These are phyloP conservation scores for Spodoptera littoralis DNA, from an alignment of 2,888 invertebrate genomes.

Conservation along the genomic window DNA sequence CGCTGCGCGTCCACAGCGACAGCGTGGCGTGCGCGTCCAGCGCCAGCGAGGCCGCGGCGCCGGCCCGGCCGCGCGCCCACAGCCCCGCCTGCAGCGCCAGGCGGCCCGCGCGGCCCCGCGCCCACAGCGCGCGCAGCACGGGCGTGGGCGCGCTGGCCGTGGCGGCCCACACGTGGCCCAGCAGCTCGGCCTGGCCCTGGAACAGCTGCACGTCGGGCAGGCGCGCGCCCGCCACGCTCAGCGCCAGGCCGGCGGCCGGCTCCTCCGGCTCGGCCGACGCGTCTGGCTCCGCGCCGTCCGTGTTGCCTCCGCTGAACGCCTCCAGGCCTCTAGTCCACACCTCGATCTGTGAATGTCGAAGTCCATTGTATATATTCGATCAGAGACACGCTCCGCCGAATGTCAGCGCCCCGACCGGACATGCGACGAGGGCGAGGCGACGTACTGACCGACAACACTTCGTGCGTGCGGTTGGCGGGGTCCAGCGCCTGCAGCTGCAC, in stretches of 20 bases:
- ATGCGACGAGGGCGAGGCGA: background rate
- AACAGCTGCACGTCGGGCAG: conserved; percentile 63
- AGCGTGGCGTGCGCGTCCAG: conserved; percentile 54
- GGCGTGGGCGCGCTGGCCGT: conserved; percentile 71
- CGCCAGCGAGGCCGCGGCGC: conserved; percentile 51
- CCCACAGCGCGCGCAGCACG: conserved; percentile 68
- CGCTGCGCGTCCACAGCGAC: conserved; percentile 54
- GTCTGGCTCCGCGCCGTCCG: conserved; percentile 27
- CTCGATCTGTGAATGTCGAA: conserved; percentile 57
- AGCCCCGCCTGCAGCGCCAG: conserved; percentile 51
- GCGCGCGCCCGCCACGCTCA: conserved; percentile 69
- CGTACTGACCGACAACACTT: conserved; percentile 56
- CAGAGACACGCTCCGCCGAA: too few relatives aligned
- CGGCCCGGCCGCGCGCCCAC: conserved; percentile 25
- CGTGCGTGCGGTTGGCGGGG: conserved; percentile 23
- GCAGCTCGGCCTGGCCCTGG: conserved; percentile 71
- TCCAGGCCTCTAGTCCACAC: conserved; percentile 72
- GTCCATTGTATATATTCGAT: too few relatives aligned
- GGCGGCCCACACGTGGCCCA: conserved; percentile 81
- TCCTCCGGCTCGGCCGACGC: conserved; percentile 50
- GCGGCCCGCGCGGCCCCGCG: conserved; percentile 9
- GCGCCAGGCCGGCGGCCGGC: conserved; percentile 65
- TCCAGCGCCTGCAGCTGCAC: conserved; percentile 62
- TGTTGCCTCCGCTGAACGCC: conserved; percentile 53
- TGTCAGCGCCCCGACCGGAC: too few relatives aligned